A percentile compares a stretch with the other conserved stretches of the same genome.
Evolutionary conservation across 2,113 vertebrate genomes (phyloP).

Genomic region (Callithrix jacchus): DNA sequence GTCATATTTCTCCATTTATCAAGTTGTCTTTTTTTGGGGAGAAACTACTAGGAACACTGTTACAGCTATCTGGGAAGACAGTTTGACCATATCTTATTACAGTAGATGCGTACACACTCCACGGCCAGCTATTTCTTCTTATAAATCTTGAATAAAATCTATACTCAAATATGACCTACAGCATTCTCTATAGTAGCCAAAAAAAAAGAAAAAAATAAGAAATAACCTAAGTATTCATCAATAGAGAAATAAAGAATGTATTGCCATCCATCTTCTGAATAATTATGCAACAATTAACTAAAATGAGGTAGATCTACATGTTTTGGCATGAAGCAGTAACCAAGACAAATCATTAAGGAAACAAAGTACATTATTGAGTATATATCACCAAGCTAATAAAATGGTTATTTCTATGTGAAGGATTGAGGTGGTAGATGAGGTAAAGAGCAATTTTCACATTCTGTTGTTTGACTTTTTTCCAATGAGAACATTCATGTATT

Average conservation of each 20-base stretch:
- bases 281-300: not conserved
- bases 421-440: not conserved
- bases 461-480: not conserved
- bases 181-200: not conserved
- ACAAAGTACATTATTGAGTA: not conserved
- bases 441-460: not conserved
- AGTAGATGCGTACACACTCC: not conserved
- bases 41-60: not conserved
- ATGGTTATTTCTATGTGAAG: not conserved
- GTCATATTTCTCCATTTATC: not conserved
- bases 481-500: not conserved
- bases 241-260: slow-evolving; percentile 13
- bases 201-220: not conserved
- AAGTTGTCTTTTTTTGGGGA: not conserved
- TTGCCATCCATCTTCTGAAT: not conserved
- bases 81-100: not conserved
- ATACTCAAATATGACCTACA: not conserved
- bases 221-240: not conserved
- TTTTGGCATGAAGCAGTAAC: not conserved
- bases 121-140: not conserved
- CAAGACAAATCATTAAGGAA: not conserved
- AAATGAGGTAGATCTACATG: not conserved
- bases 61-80: not conserved
- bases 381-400: not conserved
- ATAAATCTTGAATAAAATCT: not conserved